A percentile compares a stretch with the other conserved stretches of the same genome.
These are phyloP conservation scores for Podarcis raffonei DNA, from an alignment of 2,113 vertebrate species.

Conservation along the genomic window DNA sequence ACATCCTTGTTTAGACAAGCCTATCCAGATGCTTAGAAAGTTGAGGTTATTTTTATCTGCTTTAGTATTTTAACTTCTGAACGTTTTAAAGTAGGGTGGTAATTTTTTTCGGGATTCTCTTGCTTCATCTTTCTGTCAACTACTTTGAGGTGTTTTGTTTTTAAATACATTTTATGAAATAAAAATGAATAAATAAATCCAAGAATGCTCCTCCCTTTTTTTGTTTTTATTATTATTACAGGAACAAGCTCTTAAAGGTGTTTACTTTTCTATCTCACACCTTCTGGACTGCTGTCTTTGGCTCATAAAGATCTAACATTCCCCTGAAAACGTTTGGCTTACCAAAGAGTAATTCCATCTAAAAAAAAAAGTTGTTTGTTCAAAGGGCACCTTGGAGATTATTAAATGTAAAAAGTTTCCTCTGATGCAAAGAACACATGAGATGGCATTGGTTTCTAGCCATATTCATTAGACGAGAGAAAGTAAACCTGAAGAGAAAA, in stretches of 20 bases:
- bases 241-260: background rate
- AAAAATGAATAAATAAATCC: no score
- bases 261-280: background rate
- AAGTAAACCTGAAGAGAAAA: background rate
- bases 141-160: no score
- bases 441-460: constrained; percentile 1
- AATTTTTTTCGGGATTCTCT: no score
- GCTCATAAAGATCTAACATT: background rate
- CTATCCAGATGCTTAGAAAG: no score
- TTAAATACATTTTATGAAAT: no score
- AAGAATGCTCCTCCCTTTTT: no score
- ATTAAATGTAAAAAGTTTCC: background rate
- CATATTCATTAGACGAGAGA: background rate
- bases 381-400: background rate
- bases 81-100: no score
- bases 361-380: background rate
- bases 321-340: background rate
- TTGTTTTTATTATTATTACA: no score
- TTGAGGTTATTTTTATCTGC: no score
- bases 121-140: no score
- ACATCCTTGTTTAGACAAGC: no score
- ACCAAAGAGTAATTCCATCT: background rate
- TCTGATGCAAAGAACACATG: background rate
- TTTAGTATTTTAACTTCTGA: no score
- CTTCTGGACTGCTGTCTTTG: background rate